Conservation (phyloP, 2,888 invertebrate genomes). For the Andrena bicolor region DNA sequence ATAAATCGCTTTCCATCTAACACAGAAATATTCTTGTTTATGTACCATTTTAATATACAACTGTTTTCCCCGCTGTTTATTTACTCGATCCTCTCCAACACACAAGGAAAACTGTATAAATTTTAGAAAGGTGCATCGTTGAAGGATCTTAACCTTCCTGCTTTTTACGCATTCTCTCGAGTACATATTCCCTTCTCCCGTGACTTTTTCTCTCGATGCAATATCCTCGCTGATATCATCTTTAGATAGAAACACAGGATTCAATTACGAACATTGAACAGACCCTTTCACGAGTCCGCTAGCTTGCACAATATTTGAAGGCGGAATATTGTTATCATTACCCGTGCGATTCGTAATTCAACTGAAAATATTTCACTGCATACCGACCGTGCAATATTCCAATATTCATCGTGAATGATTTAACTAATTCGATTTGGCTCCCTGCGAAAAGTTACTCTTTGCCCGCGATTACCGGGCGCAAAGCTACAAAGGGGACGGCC, state of each 20-base stretch:
- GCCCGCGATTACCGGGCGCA: conserved; percentile 3
- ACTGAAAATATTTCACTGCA: conserved; percentile 12
- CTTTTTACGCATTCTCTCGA: conserved; percentile 29
- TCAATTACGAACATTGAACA: conserved; percentile 29
- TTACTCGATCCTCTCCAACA: not conserved
- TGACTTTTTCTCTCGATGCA: conserved; percentile 43
- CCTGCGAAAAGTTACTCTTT: not conserved
- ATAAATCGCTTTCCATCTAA: no score
- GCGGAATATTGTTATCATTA: conserved; percentile 47
- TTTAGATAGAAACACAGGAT: conserved; percentile 8
- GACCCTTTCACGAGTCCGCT: conserved; percentile 27
- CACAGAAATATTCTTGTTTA: no score
- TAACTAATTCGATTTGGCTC: conserved; percentile 33
- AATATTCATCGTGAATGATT: conserved; percentile 21
- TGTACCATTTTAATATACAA: not conserved
- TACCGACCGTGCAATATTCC: not conserved
- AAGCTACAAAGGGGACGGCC: not conserved
- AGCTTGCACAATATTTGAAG: conserved; percentile 25
- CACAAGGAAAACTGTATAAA: not conserved
- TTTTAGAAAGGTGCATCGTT: not conserved
- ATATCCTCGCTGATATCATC: conserved; percentile 38
- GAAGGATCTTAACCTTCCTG: conserved; percentile 11
- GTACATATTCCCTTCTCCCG: not conserved
- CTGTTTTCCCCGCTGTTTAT: not conserved
- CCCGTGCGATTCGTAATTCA: conserved; percentile 31